A percentile compares a stretch with the other conserved stretches of the same genome.
These are phyloP conservation scores for Rhamphomyia laevipes DNA, from an alignment of 2,888 invertebrate genomes.

Conservation along the genomic window DNA sequence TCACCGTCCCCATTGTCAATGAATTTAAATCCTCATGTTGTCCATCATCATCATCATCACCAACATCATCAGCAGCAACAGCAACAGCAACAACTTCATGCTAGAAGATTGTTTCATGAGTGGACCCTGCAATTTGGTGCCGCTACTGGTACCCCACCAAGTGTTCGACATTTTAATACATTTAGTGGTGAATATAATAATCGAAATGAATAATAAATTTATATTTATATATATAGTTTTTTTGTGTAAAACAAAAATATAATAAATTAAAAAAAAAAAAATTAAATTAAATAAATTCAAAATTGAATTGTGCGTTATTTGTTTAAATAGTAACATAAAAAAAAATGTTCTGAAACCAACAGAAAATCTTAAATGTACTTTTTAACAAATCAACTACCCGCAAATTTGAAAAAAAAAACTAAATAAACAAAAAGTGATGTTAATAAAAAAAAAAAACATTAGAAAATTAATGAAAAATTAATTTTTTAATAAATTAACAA, in stretches of 20 bases:
- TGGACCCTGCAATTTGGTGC: constrained; percentile 38
- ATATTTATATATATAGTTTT: neutral
- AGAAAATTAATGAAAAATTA: too few relatives aligned
- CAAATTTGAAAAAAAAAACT: too few relatives aligned
- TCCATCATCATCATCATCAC: constrained; percentile 33
- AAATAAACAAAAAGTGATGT: too few relatives aligned
- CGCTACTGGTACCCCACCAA: constrained; percentile 29
- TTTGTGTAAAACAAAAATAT: neutral
- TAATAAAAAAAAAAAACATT: too few relatives aligned
- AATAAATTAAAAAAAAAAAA: neutral
- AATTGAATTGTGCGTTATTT: neutral
- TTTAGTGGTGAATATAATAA: constrained; percentile 34
- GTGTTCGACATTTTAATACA: constrained; percentile 36
- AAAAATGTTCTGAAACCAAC: too few relatives aligned
- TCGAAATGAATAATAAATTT: constrained; percentile 5
- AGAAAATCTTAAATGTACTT: too few relatives aligned
- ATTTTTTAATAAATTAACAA: too few relatives aligned
- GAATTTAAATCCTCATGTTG: constrained; percentile 34
- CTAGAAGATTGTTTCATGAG: constrained; percentile 37
- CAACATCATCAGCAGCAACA: constrained; percentile 38
- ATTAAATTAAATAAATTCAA: neutral
- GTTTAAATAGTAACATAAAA: too few relatives aligned
- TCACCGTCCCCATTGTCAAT: constrained; percentile 29
- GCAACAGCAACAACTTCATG: constrained; percentile 38
- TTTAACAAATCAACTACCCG: too few relatives aligned